Percentiles rank a stretch among this genome's conserved stretches.
phyloP scores from a whole-genome alignment of 2,113 vertebrate species.

The Hippocampus abdominalis region DNA sequence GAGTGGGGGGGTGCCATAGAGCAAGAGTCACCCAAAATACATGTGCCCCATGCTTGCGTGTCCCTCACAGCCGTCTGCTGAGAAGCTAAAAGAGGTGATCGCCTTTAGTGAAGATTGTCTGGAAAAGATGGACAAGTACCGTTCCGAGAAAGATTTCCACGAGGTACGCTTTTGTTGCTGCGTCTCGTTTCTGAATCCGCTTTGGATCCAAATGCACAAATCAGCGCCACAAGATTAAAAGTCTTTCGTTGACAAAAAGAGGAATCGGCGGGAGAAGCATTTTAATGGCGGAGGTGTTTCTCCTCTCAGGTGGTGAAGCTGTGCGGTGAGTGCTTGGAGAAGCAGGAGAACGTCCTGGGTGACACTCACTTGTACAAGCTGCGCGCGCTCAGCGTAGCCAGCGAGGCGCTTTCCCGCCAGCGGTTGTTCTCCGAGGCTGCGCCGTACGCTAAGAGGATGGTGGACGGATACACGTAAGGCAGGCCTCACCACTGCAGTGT shows the following conservation, averaged over 20 bases:
- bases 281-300: not conserved
- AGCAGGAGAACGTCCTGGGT: slow-evolving; percentile 81
- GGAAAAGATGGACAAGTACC: slow-evolving; percentile 82
- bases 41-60: not conserved
- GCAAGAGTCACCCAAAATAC: not conserved
- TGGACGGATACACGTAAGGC: slow-evolving; percentile 88
- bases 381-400: slow-evolving; percentile 77
- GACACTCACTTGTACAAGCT: slow-evolving; percentile 84
- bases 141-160: slow-evolving; percentile 73
- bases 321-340: slow-evolving; percentile 81
- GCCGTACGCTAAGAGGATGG: slow-evolving; percentile 76
- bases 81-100: slow-evolving; percentile 78
- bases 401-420: slow-evolving; percentile 85
- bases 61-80: slow-evolving; percentile 76
- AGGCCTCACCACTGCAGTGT: not conserved
- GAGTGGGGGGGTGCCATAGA: not conserved
- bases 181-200: too few species aligned
- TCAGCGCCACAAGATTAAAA: not conserved
- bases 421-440: slow-evolving; percentile 84
- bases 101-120: slow-evolving; percentile 78
- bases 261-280: too few species aligned
- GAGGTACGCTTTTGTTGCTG: slow-evolving; percentile 68
- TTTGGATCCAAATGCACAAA: not conserved
- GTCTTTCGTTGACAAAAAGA: not conserved
- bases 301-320: slow-evolving; percentile 79